A percentile compares a stretch with the other conserved stretches of the same genome.
Evolutionary conservation across 1,140 invertebrate genomes (phyloP).

Genomic region (Reticulitermes speratus): DNA sequence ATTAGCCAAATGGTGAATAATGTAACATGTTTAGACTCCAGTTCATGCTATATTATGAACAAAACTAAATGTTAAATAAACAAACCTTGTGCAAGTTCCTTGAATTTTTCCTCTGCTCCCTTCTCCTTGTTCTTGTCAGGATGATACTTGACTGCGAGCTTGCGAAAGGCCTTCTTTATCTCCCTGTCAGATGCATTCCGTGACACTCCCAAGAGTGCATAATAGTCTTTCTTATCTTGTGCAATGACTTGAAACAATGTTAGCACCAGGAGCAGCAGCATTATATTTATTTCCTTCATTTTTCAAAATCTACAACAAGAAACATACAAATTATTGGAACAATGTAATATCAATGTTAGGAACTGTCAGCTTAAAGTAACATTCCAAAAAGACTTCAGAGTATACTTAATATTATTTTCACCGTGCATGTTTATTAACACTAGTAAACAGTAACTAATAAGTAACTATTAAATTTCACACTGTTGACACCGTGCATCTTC

Average conservation of each 20-base stretch:
- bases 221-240: conserved; percentile 42
- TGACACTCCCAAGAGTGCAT: conserved; percentile 47
- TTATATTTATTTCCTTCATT: neutral
- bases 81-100: conserved; percentile 49
- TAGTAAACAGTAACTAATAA: too few relatives aligned
- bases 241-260: neutral
- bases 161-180: conserved; percentile 58
- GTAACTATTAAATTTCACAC: too few relatives aligned
- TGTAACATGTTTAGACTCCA: too few relatives aligned
- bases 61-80: neutral
- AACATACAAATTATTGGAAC: too few relatives aligned
- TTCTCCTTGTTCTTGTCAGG: conserved; percentile 51
- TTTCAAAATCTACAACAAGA: neutral
- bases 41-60: neutral
- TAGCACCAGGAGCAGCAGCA: neutral
- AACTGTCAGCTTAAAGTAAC: too few relatives aligned
- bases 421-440: too few relatives aligned
- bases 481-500: too few relatives aligned
- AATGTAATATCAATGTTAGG: too few relatives aligned
- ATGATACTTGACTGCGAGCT: conserved; percentile 54
- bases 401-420: too few relatives aligned
- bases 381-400: too few relatives aligned
- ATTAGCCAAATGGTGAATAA: too few relatives aligned
- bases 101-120: conserved; percentile 48
- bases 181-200: conserved; percentile 46